Conservation (phyloP, 2,888 invertebrate genomes). For the Apotomis capreana region DNA sequence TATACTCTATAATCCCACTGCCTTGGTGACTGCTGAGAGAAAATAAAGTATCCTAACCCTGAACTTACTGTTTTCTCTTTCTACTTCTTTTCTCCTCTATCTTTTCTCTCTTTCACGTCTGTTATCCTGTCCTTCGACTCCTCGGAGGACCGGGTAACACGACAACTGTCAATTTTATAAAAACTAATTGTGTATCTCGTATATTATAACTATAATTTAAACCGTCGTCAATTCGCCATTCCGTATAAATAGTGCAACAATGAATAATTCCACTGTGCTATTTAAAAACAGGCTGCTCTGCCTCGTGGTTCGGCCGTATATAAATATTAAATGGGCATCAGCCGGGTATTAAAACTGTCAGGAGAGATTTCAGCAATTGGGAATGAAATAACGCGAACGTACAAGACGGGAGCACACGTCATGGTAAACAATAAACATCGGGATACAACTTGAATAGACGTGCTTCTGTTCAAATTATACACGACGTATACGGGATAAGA, state of each 20-base stretch:
- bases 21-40: no score
- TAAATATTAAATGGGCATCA: constrained; percentile 40
- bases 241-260: constrained; percentile 11
- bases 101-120: no score
- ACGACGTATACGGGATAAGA: neutral
- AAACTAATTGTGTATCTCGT: neutral
- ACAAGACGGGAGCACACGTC: constrained; percentile 10
- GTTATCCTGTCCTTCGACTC: no score
- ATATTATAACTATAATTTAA: neutral
- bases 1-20: no score
- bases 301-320: constrained; percentile 15
- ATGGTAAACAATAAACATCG: constrained; percentile 29
- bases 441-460: constrained; percentile 13
- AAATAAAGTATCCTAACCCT: no score
- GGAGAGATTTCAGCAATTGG: constrained; percentile 37
- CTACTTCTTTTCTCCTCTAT: no score
- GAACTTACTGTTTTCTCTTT: no score
- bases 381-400: constrained; percentile 26
- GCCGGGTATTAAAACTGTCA: constrained; percentile 37
- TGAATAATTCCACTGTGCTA: constrained; percentile 23
- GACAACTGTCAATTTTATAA: no score
- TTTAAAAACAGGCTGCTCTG: constrained; percentile 31
- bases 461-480: constrained; percentile 9
- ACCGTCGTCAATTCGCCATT: neutral
- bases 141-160: no score